Evolutionary conservation across 2,113 vertebrate species (phyloP).

Genomic region (Microtus ochrogaster): DNA sequence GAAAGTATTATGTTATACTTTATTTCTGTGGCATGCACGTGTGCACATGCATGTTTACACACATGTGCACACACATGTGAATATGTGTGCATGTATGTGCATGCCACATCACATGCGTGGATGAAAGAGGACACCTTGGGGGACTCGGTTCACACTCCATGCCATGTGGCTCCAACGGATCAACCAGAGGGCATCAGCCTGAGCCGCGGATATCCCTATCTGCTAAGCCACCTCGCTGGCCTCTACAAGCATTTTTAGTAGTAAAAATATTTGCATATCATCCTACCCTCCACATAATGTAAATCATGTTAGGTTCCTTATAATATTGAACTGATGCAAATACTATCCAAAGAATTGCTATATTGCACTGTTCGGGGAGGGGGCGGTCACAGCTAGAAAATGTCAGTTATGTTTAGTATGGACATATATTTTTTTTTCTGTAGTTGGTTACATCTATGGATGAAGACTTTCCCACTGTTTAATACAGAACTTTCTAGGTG

Average conservation of each 20-base stretch:
- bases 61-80: no score
- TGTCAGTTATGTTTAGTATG: neutral
- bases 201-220: neutral
- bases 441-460: neutral
- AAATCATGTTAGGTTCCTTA: neutral
- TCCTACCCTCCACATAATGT: neutral
- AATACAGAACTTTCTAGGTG: no score
- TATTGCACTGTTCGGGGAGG: neutral
- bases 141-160: neutral
- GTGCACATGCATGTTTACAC: no score
- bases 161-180: neutral
- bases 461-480: neutral
- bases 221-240: neutral
- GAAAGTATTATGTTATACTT: neutral
- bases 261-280: neutral
- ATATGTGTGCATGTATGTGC: no score
- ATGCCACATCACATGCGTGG: neutral
- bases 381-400: neutral
- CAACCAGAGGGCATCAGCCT: neutral
- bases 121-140: neutral
- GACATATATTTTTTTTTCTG: neutral
- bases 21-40: neutral
- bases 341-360: no score
- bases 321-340: neutral
- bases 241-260: neutral